Percentiles rank a stretch among this genome's conserved stretches.
phyloP scores from a whole-genome alignment of 2,113 vertebrate species.

The Ptyas mucosa region DNA sequence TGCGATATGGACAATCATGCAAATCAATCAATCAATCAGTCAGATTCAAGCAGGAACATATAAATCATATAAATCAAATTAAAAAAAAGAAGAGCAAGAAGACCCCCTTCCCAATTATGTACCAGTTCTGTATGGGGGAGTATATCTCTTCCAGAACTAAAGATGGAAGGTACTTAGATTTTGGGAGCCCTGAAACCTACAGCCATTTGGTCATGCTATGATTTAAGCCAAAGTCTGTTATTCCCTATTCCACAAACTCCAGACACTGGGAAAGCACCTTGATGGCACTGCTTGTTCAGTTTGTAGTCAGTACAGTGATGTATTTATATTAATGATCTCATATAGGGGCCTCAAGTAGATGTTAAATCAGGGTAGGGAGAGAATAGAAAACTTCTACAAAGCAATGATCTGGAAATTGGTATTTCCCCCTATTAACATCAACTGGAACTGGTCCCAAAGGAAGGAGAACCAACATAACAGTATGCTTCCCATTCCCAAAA shows the following conservation, averaged over 20 bases:
- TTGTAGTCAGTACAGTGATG: not conserved
- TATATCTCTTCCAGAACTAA: not conserved
- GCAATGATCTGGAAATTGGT: not conserved
- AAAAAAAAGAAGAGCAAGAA: not conserved
- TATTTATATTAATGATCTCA: not conserved
- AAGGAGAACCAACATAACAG: not conserved
- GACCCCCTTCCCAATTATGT: not conserved
- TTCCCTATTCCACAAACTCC: too few relatives aligned
- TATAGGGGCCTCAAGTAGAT: not conserved
- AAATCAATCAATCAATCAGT: not conserved
- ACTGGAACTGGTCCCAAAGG: not conserved
- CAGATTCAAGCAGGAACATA: too few relatives aligned
- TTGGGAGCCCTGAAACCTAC: not conserved
- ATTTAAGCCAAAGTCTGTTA: not conserved
- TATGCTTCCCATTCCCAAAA: not conserved
- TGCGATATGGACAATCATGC: not conserved
- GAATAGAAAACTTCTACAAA: not conserved
- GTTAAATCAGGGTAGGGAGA: not conserved
- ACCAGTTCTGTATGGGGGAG: not conserved
- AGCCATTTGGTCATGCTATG: not conserved
- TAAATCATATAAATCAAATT: too few relatives aligned
- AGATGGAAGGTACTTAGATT: not conserved
- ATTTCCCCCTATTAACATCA: not conserved
- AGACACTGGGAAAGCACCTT: not conserved
- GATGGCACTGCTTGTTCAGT: not conserved